A percentile compares a stretch with the other conserved stretches of the same genome.
These are phyloP conservation scores for Anguilla megastoma DNA, from an alignment of 2,797 vertebrate species.

Conservation along the genomic window DNA sequence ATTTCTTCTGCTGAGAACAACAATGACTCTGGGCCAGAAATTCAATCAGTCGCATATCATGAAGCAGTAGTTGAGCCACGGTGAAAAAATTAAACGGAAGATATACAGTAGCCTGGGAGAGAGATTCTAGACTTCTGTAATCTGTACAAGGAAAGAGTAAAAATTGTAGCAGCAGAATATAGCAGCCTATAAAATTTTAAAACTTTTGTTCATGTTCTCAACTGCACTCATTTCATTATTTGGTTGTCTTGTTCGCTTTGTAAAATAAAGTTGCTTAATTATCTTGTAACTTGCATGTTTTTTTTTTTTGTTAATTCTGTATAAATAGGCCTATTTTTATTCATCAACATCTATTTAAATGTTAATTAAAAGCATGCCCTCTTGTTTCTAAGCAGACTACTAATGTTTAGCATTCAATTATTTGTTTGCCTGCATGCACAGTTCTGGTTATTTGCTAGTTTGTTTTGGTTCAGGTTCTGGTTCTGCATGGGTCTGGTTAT, in stretches of 20 bases:
- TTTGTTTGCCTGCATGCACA: no score
- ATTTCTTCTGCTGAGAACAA: background rate
- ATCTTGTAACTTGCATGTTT: no score
- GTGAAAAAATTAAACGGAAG: background rate
- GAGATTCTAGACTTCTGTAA: background rate
- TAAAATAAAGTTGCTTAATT: no score
- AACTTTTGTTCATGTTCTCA: background rate
- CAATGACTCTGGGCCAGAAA: background rate
- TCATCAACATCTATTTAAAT: no score
- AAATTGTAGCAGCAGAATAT: background rate
- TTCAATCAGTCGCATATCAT: background rate
- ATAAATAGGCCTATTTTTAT: no score
- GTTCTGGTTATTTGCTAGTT: no score
- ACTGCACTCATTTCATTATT: no score
- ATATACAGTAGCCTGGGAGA: background rate
- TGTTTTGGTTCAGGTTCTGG: no score
- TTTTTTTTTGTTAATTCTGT: no score
- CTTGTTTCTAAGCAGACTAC: no score
- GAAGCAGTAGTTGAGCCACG: background rate
- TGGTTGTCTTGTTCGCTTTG: background rate
- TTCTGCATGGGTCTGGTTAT: background rate
- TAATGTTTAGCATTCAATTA: no score
- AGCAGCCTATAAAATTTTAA: background rate
- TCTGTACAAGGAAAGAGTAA: background rate
- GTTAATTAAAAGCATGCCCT: no score